These are phyloP conservation scores for Tetranychus cinnabarinus DNA, from an alignment of 1,140 invertebrate species.

Conservation along the genomic window DNA sequence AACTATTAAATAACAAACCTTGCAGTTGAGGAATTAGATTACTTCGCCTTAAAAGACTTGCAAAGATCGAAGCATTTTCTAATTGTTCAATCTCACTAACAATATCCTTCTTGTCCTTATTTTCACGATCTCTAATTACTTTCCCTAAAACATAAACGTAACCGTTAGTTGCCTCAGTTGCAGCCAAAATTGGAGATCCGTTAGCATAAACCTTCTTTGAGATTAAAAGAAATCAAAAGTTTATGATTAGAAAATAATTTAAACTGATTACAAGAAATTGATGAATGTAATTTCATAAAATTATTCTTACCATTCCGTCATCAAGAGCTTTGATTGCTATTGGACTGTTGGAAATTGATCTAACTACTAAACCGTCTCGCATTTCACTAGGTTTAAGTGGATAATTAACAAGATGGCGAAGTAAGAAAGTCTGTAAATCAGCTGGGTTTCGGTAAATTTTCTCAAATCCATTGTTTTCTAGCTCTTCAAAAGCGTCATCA, in stretches of 20 bases:
- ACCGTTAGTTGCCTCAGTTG: slow-evolving; percentile 21
- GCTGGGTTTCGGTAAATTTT: slow-evolving; percentile 13
- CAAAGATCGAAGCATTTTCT: too few species aligned
- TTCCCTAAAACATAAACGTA: slow-evolving; percentile 23
- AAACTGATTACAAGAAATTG: not conserved
- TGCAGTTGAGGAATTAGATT: too few species aligned
- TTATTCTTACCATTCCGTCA: slow-evolving; percentile 10
- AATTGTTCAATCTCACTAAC: too few species aligned
- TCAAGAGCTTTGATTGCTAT: slow-evolving; percentile 14
- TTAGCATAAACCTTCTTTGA: slow-evolving; percentile 17
- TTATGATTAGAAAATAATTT: not conserved
- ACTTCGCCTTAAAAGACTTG: too few species aligned
- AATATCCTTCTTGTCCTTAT: too few species aligned
- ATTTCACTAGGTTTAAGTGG: slow-evolving; percentile 4
- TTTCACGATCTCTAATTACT: slow-evolving; percentile 14
- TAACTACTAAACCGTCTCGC: slow-evolving; percentile 12
- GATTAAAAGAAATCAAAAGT: not conserved
- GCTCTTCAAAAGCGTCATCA: slow-evolving; percentile 19
- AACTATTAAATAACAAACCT: not conserved
- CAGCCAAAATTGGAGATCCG: slow-evolving; percentile 18
- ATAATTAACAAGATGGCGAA: slow-evolving; percentile 18
- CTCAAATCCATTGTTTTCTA: slow-evolving; percentile 11
- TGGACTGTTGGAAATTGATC: slow-evolving; percentile 3
- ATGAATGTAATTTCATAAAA: too few species aligned
- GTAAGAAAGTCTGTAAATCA: slow-evolving; percentile 17